Evolutionary conservation across 2,888 invertebrate genomes (phyloP).

Genomic region (Mythimna vitellina): DNA sequence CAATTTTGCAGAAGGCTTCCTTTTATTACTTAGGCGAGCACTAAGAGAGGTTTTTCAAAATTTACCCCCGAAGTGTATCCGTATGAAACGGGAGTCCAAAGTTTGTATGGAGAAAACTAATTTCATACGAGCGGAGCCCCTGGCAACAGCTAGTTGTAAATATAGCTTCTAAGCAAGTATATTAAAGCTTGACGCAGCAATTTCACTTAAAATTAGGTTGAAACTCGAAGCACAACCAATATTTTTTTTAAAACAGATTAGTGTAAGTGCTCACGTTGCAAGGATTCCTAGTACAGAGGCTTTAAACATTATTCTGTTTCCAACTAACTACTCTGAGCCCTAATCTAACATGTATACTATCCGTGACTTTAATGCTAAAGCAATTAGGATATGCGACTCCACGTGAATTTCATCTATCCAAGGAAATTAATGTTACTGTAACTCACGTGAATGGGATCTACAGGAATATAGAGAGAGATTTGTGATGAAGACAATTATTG

Average conservation of each 20-base stretch:
- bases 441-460: not conserved
- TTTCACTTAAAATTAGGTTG: constrained; percentile 20
- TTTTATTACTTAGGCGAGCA: too few relatives aligned
- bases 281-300: constrained; percentile 9
- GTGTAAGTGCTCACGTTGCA: constrained; percentile 10
- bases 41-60: too few relatives aligned
- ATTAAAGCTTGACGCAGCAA: constrained; percentile 2
- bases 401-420: constrained; percentile 18
- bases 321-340: constrained; percentile 5
- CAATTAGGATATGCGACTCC: constrained; percentile 26
- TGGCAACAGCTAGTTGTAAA: too few relatives aligned
- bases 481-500: not conserved
- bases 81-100: too few relatives aligned
- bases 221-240: constrained; percentile 11
- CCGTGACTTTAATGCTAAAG: constrained; percentile 34
- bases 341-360: constrained; percentile 27
- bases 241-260: constrained; percentile 15
- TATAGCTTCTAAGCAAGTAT: too few relatives aligned
- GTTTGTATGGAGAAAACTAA: too few relatives aligned
- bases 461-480: not conserved
- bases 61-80: too few relatives aligned
- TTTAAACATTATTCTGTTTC: constrained; percentile 11
- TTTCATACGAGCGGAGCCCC: too few relatives aligned
- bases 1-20: too few relatives aligned
- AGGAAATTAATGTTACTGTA: constrained; percentile 4